Percentiles rank a stretch among this genome's conserved stretches.
Evolutionary conservation across 1,140 invertebrate genomes (phyloP).

Genomic region (Pachyrhynchus sulphureomaculatus): DNA sequence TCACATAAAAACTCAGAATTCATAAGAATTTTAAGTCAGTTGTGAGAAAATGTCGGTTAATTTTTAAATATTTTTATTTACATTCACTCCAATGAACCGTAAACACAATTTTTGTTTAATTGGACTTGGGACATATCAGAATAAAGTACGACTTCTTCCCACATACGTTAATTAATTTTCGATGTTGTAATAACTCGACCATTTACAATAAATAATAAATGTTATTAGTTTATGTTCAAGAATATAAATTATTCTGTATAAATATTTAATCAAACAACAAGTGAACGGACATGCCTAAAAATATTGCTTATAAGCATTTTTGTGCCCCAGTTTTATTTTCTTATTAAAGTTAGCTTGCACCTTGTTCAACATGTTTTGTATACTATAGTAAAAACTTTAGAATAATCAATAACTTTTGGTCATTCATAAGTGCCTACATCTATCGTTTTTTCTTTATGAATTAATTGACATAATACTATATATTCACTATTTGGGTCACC

Average conservation of each 20-base stretch:
- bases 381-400: background rate
- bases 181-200: background rate
- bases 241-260: background rate
- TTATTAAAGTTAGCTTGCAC: background rate
- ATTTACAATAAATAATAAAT: background rate
- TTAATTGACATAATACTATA: background rate
- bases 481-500: background rate
- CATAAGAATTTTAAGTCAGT: no score
- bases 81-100: no score
- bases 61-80: no score
- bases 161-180: background rate
- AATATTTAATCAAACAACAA: background rate
- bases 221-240: background rate
- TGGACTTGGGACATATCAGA: no score
- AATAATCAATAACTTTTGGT: background rate
- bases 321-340: background rate
- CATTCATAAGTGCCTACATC: background rate
- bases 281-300: constrained; percentile 1
- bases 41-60: no score
- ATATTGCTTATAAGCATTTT: background rate
- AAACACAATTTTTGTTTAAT: no score
- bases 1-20: no score
- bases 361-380: background rate
- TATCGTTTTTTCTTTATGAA: background rate
- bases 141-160: no score